Base-by-base conservation (phyloP, 2,888 invertebrate genomes). In the Drosophila niveifrons region DNA sequence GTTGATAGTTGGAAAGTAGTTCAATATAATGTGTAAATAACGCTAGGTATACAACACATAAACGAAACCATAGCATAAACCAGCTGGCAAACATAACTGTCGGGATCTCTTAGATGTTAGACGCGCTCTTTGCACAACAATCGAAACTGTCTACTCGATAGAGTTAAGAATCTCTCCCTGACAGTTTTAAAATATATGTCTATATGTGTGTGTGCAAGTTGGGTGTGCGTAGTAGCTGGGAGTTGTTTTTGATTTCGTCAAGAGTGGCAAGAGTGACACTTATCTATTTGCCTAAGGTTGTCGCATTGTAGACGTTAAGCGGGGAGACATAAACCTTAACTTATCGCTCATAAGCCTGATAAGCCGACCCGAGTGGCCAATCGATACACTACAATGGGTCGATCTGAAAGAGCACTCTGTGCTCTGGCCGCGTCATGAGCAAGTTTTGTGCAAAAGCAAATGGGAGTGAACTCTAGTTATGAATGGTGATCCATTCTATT, bases 311-410 rank as follows among this genome's bases (percentile, higher is more conserved):
- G 36, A 36, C 36, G 36, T n/a, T 36, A n/a, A n/a, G 36, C n/a
- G 39, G 51, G 59, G 63, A 63, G 44, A 57, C 59, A 56, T 59
- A 55, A 52, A 64, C 79, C 77, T 80, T 72, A 72, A 80, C 86
- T 84, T 84, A 85, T 88, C 76, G 58, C 44, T 50, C 56, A n/a
- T 71, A 86, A 78, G 72, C 80, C 78, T 72, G 83, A 84, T 84
- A 87, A 84, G 83, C 85, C 66, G 31, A 39, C 17, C 44, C 43
- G 73, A 84, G 83, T 87, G 64, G 46, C 53, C 51, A 66, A 78
- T 75, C 61, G 57, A 83, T 63, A 48, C 58, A 73, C 61, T 66
- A 71, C 59, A 65, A 63, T 57, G 48, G 36, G 11, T 66, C 15
- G 41, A 63, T 56, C 56, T 55, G 31, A 28, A 50, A 29, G 8